phyloP scores from a whole-genome alignment of 1,140 invertebrate genomes.

The Pentalonia nigronervosa region DNA sequence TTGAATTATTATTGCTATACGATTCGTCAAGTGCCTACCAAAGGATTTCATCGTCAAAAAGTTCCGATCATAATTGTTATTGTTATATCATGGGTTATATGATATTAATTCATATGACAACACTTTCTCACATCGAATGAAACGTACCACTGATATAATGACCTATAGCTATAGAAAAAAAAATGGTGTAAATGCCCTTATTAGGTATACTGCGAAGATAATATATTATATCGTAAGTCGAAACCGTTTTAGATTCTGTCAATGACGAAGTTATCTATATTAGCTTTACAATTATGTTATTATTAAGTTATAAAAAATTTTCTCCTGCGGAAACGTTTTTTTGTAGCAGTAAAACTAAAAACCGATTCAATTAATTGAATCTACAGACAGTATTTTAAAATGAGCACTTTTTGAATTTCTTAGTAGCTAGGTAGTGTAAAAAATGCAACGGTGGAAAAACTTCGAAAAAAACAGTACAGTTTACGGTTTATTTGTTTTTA shows the following conservation, averaged over 20 bases:
- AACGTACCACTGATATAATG: rapidly evolving
- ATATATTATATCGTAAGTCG: not conserved
- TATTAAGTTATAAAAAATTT: not conserved
- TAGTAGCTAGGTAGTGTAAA: not conserved
- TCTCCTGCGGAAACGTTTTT: not conserved
- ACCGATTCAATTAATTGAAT: not conserved
- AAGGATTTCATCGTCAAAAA: too few relatives aligned
- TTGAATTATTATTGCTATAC: too few relatives aligned
- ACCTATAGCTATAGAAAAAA: not conserved
- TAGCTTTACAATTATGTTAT: not conserved
- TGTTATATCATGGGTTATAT: too few relatives aligned
- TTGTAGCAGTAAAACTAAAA: not conserved
- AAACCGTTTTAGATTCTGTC: not conserved
- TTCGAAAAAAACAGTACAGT: not conserved
- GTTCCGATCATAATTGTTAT: too few relatives aligned
- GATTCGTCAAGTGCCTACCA: too few relatives aligned
- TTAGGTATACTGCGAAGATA: not conserved
- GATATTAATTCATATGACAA: too few relatives aligned
- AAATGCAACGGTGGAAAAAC: not conserved
- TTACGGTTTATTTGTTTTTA: not conserved
- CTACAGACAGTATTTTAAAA: not conserved
- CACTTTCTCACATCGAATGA: not conserved
- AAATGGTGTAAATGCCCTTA: not conserved
- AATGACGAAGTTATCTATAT: not conserved
- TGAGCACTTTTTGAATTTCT: not conserved